Base-by-base conservation (phyloP, 1,140 invertebrate genomes). In the Phenacoccus solenopsis region DNA sequence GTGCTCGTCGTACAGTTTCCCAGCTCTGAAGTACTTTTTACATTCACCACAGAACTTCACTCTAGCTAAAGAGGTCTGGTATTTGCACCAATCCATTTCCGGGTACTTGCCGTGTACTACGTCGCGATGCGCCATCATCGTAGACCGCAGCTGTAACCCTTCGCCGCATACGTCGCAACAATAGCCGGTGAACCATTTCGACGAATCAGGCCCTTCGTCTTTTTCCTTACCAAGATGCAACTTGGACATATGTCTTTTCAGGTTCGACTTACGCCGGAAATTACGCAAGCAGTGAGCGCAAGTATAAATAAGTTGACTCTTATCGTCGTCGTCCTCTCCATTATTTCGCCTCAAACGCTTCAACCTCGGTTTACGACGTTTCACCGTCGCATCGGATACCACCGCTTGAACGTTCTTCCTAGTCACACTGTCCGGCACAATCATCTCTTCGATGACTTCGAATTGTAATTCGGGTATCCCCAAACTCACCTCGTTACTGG, bases 81-180 rank as follows among this genome's bases (percentile, higher is more conserved):
- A 64, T 27, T 64, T 64, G 21, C 21, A 24, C 59, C 59, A 64
- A 16, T 64, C 59, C 10, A 64, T 64, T 20, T 64, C 59, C 25
- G 59, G 59, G 16, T 64, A 27, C 16, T 10, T 24, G 16, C 59
- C 59, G 25, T 64, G 59, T 24, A 64, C 20, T 1, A 64, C 59
- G 25, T 64, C 25, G 12, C 59, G 59, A 64, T 64, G 59, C 9
- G 59, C 59, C 59, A 64, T 64, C 59, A 64, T 64, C 25, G 20
- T 64, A 20, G 59, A 64, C 9, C 59, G 59, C 16, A 64, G 20
- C 25, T 64, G 59, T 3, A 64, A 20, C 12, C 59, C 59, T 64
- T 64, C 59, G 4, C 59, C 59, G 16, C 59, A 64, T 3, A 64
- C 16, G 20, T 64, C 59, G 59, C 59, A 64, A 20, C 59, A 64